Evolutionary conservation across 2,797 vertebrate species (phyloP).

Genomic region (Gymnodraco acuticeps): DNA sequence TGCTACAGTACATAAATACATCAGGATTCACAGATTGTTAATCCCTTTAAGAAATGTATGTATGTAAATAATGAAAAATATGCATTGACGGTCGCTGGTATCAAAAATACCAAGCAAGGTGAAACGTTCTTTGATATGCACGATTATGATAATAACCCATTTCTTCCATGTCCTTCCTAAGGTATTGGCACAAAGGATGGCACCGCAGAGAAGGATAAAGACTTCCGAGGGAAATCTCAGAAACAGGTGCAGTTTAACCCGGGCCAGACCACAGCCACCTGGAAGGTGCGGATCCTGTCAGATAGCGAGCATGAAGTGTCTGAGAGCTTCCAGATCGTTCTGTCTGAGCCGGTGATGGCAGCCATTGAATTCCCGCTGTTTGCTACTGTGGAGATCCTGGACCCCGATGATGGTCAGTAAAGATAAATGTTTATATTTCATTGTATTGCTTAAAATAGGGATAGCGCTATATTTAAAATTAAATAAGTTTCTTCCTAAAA

Average conservation of each 20-base stretch:
- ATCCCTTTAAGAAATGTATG: neutral
- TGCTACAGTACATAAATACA: neutral
- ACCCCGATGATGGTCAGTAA: slow-evolving; percentile 93
- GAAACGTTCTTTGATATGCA: neutral
- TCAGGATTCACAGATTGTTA: neutral
- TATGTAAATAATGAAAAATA: neutral
- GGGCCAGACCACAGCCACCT: slow-evolving; percentile 90
- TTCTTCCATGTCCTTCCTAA: slow-evolving; percentile 58
- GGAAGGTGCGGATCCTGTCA: slow-evolving; percentile 90
- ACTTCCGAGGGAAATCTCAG: slow-evolving; percentile 94
- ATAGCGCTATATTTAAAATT: neutral
- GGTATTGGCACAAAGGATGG: slow-evolving; percentile 93
- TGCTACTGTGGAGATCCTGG: slow-evolving; percentile 91
- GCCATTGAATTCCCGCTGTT: slow-evolving; percentile 88
- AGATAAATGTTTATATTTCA: neutral
- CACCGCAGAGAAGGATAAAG: slow-evolving; percentile 90
- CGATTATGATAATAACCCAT: slow-evolving; percentile 3
- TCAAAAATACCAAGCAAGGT: neutral
- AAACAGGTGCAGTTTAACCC: slow-evolving; percentile 98
- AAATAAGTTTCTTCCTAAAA: neutral
- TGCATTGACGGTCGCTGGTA: neutral
- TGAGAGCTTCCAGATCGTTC: slow-evolving; percentile 91
- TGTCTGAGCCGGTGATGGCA: slow-evolving; percentile 95
- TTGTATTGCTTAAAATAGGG: neutral
- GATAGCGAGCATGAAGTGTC: slow-evolving; percentile 91